Percentiles rank a stretch among this genome's conserved stretches.
These are phyloP conservation scores for Pipistrellus kuhlii DNA, from an alignment of 2,797 vertebrate species.

Conservation along the genomic window DNA sequence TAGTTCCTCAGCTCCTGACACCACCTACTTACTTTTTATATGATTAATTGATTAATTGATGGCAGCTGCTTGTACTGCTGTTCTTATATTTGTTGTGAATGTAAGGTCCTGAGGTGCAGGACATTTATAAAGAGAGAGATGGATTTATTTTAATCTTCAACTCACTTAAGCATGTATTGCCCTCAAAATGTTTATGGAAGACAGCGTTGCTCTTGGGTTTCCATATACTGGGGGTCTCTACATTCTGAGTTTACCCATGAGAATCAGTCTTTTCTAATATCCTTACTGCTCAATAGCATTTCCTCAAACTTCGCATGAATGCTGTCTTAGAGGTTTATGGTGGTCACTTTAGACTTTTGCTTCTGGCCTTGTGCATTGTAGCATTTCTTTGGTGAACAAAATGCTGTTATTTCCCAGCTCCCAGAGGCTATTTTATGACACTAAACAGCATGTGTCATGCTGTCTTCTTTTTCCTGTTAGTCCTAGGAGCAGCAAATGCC, in stretches of 20 bases:
- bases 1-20: neutral
- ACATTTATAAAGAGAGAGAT: neutral
- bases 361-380: neutral
- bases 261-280: neutral
- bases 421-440: neutral
- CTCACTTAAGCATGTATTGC: neutral
- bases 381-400: conserved; percentile 28
- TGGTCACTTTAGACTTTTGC: conserved; percentile 23
- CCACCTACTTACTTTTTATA: neutral
- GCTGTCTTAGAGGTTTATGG: neutral
- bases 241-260: neutral
- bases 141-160: neutral
- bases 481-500: conserved; percentile 55
- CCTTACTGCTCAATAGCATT: neutral
- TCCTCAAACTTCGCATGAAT: neutral
- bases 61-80: neutral
- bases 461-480: conserved; percentile 11
- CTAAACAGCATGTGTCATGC: conserved; percentile 6
- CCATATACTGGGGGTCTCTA: neutral
- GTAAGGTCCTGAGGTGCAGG: neutral
- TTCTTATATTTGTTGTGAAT: neutral
- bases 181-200: neutral
- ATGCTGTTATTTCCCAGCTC: conserved; percentile 38
- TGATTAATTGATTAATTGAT: neutral
- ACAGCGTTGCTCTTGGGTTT: neutral